Percentiles rank a stretch among this genome's conserved stretches.
Conservation (phyloP, 53 echinoderm and acorn worm species). For the Crossaster papposus region DNA sequence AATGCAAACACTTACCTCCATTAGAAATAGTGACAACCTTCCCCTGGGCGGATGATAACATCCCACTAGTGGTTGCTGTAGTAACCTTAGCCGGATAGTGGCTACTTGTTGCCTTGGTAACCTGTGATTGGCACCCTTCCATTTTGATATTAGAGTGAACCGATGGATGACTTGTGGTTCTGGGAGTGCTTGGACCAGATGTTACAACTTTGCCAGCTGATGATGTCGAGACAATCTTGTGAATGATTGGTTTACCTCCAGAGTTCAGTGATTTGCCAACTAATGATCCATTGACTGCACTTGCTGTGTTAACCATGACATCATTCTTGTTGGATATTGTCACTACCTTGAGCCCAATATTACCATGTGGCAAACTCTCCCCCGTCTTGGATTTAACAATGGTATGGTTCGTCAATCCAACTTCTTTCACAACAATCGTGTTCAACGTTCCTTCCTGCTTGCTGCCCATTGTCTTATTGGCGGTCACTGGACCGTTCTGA, state of each 20-base stretch:
- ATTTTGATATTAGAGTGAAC: slow-evolving; percentile 46
- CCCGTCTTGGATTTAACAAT: slow-evolving; percentile 41
- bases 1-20: slow-evolving; percentile 29
- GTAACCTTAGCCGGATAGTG: not conserved
- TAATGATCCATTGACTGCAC: slow-evolving; percentile 43
- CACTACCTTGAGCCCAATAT: slow-evolving; percentile 54
- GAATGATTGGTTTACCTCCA: slow-evolving; percentile 41
- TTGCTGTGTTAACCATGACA: not conserved
- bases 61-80: slow-evolving; percentile 7
- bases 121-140: slow-evolving; percentile 31
- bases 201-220: slow-evolving; percentile 23
- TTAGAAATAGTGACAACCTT: slow-evolving; percentile 52
- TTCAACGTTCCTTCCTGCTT: slow-evolving; percentile 46
- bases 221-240: slow-evolving; percentile 48
- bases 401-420: slow-evolving; percentile 46
- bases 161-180: slow-evolving; percentile 32
- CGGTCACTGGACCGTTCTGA: slow-evolving; percentile 42
- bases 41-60: slow-evolving; percentile 21
- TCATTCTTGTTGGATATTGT: slow-evolving; percentile 52
- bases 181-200: slow-evolving; percentile 12
- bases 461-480: slow-evolving; percentile 10
- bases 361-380: slow-evolving; percentile 35
- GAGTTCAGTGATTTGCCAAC: slow-evolving; percentile 27
- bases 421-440: slow-evolving; percentile 58
- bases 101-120: slow-evolving; percentile 23